Conservation (phyloP, 2,888 invertebrate species). For the Lycia hirtaria region DNA sequence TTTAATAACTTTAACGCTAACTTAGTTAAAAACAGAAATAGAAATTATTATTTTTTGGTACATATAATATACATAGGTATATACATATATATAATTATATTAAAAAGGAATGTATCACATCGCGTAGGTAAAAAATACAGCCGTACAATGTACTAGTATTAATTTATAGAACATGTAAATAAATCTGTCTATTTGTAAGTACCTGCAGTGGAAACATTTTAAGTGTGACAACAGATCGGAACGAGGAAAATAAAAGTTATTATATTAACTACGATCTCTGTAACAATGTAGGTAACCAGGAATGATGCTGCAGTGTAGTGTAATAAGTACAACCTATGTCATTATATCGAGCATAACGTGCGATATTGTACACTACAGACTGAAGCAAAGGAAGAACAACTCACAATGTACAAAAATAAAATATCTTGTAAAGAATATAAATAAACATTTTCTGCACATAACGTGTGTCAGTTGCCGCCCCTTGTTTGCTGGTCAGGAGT, state of each 20-base stretch:
- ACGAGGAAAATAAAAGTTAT: not conserved
- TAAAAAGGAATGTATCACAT: no score
- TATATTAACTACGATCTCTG: not conserved
- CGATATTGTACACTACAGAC: not conserved
- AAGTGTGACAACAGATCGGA: not conserved
- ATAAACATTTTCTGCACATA: slow-evolving; percentile 47
- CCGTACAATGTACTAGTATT: no score
- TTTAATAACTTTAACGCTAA: no score
- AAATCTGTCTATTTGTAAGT: not conserved
- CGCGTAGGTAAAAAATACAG: no score
- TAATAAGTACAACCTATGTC: no score
- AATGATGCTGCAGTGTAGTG: no score
- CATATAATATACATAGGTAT: no score
- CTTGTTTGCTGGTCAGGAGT: no score
- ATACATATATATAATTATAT: no score
- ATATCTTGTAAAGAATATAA: slow-evolving; percentile 44
- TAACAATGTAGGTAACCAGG: not conserved
- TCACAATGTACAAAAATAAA: slow-evolving; percentile 50
- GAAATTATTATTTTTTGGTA: no score
- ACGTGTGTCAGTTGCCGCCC: not conserved
- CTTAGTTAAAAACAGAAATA: no score
- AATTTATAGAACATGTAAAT: no score
- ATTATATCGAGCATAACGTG: not conserved
- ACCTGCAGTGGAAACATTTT: not conserved
- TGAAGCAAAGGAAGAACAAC: slow-evolving; percentile 12